Evolutionary conservation across 2,888 invertebrate species (phyloP), one percentile per base, ranked within the genome.

Genomic region (Aricia artaxerxes): DNA sequence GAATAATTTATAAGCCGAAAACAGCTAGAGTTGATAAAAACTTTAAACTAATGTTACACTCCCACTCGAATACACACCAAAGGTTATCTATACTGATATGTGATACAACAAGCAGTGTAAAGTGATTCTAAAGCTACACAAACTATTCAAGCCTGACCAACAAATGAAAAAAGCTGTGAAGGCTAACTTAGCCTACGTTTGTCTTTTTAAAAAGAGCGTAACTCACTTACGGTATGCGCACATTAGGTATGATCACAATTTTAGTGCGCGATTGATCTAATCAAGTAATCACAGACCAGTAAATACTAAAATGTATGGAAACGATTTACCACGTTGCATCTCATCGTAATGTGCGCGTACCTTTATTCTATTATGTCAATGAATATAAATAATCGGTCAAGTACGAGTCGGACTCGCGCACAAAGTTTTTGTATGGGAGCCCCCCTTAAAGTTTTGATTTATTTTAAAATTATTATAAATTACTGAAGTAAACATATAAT

Each of bases 21-120:
- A 77, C 53, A 79, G 79, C 53, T 76, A 53, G 6, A 79, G 73
- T 73, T 24, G 80, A 77, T 78, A 73, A 31, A 57, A 44, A 6
- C 73, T 72, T 24, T 76, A 6, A 61, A 60, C 11, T 76, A 75
- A 81, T 7, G 31, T 4, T 9, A 49, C 24, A 76, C 49, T 35
- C 53, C 57, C 76, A 76, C 76, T 6, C 76, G 35, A 69, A 35
- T 31, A 49, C 24, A 44, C 73, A 31, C 75, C 35, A 76, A 76
- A 76, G 76, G 53, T 76, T 76, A 76, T 75, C 75, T 75, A 75
- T 7, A 13, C 49, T 49, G 40, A 75, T 35, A 76, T 57, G 69
- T 69, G 5, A 53, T 13, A 13, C 53, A 49, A 7, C 24, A 76
- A 76, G 76, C 76, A 24, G 76, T 57, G 76, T 75, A 75, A 53